A percentile compares a stretch with the other conserved stretches of the same genome.
Conservation (phyloP, 2,113 vertebrate species). For the Oreochromis tanganicae region DNA sequence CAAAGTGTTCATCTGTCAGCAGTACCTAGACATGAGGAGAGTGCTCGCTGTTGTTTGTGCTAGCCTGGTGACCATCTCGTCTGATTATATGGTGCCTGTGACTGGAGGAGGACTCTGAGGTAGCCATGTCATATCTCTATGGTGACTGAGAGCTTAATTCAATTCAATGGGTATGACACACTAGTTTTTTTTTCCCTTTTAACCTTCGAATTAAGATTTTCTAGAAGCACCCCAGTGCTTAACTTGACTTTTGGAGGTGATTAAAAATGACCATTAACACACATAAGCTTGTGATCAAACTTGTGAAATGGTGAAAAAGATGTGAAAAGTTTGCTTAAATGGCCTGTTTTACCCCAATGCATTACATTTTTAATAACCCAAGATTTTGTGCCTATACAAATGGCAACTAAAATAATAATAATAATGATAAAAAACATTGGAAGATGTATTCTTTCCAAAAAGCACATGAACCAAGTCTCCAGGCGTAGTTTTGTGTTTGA, state of each 20-base stretch:
- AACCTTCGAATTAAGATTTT: background rate
- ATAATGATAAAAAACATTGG: background rate
- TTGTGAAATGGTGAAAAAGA: background rate
- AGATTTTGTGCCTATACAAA: background rate
- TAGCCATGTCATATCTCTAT: background rate
- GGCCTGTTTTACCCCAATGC: background rate
- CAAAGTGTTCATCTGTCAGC: slow-evolving; percentile 59
- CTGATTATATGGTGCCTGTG: slow-evolving; percentile 18
- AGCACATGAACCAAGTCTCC: background rate
- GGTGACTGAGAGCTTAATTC: slow-evolving; percentile 14
- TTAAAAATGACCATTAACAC: background rate
- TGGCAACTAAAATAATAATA: background rate
- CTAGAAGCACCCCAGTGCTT: background rate
- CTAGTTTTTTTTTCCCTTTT: accelerated
- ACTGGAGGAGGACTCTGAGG: background rate
- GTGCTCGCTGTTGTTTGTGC: slow-evolving; percentile 28
- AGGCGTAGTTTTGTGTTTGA: background rate
- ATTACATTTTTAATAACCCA: background rate
- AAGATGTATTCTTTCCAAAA: background rate
- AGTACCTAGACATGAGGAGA: background rate
- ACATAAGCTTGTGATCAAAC: background rate
- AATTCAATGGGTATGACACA: background rate
- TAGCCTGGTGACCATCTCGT: slow-evolving; percentile 22
- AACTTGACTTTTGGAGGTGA: background rate
- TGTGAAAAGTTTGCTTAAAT: background rate